These are phyloP conservation scores for Tetraodon nigroviridis DNA, from an alignment of 2,113 vertebrate genomes.

Conservation along the genomic window DNA sequence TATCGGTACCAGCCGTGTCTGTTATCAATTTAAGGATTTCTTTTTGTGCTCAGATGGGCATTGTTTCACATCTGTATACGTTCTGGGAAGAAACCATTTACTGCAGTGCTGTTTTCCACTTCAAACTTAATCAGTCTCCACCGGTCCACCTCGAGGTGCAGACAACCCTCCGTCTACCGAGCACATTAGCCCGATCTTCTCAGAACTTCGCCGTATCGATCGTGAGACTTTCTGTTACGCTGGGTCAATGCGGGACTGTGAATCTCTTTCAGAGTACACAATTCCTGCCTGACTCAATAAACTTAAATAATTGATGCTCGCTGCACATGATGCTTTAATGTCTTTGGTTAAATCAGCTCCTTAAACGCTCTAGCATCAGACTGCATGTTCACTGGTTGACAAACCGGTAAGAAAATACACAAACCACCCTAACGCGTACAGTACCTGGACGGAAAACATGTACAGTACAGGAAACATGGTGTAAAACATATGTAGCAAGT, in stretches of 20 bases:
- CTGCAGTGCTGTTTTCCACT: slow-evolving; percentile 43
- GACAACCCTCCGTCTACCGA: slow-evolving; percentile 35
- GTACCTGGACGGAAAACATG: too few species aligned
- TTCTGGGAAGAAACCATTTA: slow-evolving; percentile 40
- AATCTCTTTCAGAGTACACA: slow-evolving; percentile 28
- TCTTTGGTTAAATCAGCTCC: slow-evolving; percentile 42
- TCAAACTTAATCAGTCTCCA: slow-evolving; percentile 17
- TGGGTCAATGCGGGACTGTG: slow-evolving; percentile 54
- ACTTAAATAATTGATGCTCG: slow-evolving; percentile 63
- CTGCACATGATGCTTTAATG: slow-evolving; percentile 46
- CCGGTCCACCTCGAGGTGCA: slow-evolving; percentile 23
- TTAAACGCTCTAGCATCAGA: slow-evolving; percentile 20
- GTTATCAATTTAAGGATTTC: neutral
- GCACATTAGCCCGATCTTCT: slow-evolving; percentile 60
- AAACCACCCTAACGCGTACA: too few species aligned
- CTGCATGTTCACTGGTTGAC: slow-evolving; percentile 1
- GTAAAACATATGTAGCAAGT: too few species aligned
- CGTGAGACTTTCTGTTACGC: slow-evolving; percentile 45
- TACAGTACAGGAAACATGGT: too few species aligned
- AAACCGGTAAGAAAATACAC: too few species aligned
- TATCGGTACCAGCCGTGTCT: neutral
- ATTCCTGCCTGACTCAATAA: slow-evolving; percentile 47
- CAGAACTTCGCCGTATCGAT: slow-evolving; percentile 60
- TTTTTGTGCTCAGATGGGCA: slow-evolving; percentile 10
- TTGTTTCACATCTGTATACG: slow-evolving; percentile 42